Base-by-base conservation (phyloP, 2,113 vertebrate genomes). In the Colius striatus region DNA sequence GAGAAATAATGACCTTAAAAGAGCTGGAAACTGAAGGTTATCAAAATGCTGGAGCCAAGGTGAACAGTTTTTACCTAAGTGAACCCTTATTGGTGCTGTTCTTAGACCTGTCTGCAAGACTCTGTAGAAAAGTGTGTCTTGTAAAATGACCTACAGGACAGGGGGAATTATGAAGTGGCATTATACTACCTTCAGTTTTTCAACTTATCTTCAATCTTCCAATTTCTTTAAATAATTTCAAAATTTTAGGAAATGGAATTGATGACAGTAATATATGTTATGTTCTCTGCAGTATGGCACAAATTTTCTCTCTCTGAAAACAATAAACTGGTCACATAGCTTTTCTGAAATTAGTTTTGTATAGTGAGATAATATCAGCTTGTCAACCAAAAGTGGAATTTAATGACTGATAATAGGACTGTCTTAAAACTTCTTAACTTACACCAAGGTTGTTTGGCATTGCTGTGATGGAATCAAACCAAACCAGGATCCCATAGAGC, bases 261-360 rank as follows among this genome's bases (percentile, higher is more conserved):
- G 17, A 41, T 91, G 47, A 21, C 6, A 41, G n/a, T 62, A 93
- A 61, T 84, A 2, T 77, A 57, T 70, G 68, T 94, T 84, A 47
- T 1, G 13, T 92, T 80, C 60, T 92, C 16, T 85, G 25, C 32
- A 84, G 11, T 88, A 68, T 73, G 50, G 18, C 48, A 81, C 58
- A 68, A 48, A 79, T 96, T 89, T 80, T 95, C 34, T 68, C 36
- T 72, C 68, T 68, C 50, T 92, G 53, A 81, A 41, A 55, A 68
- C 62, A 93, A 54, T 84, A 73, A 71, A 25, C 47, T 86, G 53
- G 22, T 92, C 30, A 30, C n/a, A 71, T 57, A 50, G 45, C 36
- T 94, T 94, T 94, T 70, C 78, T 81, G 34, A 94, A 91, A 76
- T n/a, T 75, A 12, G 7, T 27, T 90, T 93, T 80, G 26, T 86